These are phyloP conservation scores for Nyctibius bracteatus DNA, from an alignment of 2,113 vertebrate genomes.

Conservation along the genomic window DNA sequence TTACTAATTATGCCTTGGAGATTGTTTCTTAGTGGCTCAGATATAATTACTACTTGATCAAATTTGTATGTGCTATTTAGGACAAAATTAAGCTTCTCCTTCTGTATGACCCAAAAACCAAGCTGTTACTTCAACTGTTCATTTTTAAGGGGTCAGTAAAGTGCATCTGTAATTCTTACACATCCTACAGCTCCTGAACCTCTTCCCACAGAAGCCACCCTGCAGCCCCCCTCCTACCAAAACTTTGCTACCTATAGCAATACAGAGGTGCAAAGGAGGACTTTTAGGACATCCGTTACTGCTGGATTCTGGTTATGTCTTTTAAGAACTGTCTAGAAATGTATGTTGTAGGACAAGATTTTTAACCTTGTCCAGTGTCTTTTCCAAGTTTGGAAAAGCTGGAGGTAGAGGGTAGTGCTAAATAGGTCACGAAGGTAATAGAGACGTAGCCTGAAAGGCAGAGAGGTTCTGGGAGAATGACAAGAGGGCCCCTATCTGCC, in stretches of 20 bases:
- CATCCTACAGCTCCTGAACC: not conserved
- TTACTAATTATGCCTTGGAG: not conserved
- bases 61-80: not conserved
- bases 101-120: not conserved
- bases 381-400: not conserved
- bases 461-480: not conserved
- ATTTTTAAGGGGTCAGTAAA: not conserved
- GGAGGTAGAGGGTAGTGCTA: not conserved
- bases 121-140: not conserved
- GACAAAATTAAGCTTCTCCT: not conserved
- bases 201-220: not conserved
- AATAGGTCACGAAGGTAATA: not conserved
- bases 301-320: not conserved
- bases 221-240: not conserved
- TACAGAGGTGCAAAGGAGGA: not conserved
- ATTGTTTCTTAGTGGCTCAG: not conserved
- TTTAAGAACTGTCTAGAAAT: not conserved
- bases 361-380: not conserved
- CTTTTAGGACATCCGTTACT: not conserved
- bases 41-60: not conserved
- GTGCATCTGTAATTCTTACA: not conserved
- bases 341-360: not conserved
- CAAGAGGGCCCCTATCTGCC: not conserved
- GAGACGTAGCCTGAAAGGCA: not conserved
- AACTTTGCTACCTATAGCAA: fast-evolving